Base-by-base conservation (phyloP, 2,888 invertebrate genomes). In the Drosophila kuntzei region DNA sequence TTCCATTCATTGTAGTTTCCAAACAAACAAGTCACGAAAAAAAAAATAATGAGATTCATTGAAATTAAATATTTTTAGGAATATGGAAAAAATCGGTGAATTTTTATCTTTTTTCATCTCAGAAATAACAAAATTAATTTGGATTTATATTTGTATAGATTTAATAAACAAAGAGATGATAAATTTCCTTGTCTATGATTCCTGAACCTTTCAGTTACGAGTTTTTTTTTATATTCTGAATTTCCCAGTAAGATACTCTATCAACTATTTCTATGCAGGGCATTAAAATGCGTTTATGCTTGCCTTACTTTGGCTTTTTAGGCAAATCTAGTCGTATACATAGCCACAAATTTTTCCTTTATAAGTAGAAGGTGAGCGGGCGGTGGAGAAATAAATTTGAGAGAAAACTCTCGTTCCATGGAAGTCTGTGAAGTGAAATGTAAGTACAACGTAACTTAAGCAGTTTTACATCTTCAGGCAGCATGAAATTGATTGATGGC, bases 401-500 rank as follows among this genome's bases (percentile, higher is more conserved):
- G 25, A 46, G n/a, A 27, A 29, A 59, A 51, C 16, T 70, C 54
- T 43, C 25, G 41, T 44, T 4, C n/a, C 12, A 18, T 39, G 57
- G 27, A 58, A 66, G 65, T 71, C 71, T 68, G 64, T 59, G 81
- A 73, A 82, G 85, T 81, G 74, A 83, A 83, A 76, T 82, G 83
- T 75, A 82, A 82, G 88, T 86, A 88, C 86, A 84, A 77, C 83
- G 87, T 66, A 84, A 84, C 71, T 84, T 78, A 80, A 84, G 77
- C 77, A 84, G 86, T 84, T 84, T 88, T 79, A 87, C 88, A 88
- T 86, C 77, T 82, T 75, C 80, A 75, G 79, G 88, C 71, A 84
- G 80, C 80, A 82, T 73, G 76, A 84, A 87, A 82, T 84, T 84
- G 83, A 84, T 84, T 84, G 88, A 84, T 84, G 83, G 86, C 77